Base-by-base conservation (phyloP, 1,140 invertebrate genomes). In the Acromyrmex heyeri region DNA sequence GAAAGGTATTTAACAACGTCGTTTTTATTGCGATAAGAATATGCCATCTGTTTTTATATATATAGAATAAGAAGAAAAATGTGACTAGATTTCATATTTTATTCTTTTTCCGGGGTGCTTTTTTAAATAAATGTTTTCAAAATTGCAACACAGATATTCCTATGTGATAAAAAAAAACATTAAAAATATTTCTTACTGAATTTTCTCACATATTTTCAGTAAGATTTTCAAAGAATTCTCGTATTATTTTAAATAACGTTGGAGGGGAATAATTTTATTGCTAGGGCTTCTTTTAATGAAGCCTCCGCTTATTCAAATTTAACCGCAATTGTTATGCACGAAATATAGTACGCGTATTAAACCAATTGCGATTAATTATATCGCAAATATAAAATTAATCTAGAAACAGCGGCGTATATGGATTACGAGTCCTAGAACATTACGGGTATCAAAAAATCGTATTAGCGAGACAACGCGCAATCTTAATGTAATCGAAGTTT, bases 381-480 rank as follows among this genome's bases (percentile, higher is more conserved):
- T 75, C 55, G 55, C 55, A 75, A 34, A 3, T 83, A n/a, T 73
- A 75, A 83, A 75, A 62, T 48, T 83, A 83, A 61, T 83, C n/a
- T 83, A 83, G 79, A 82, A 73, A 38, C 53, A 72, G 55, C 38
- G 79, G 21, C 21, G 24, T 72, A 61, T 10, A 48, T 83, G 79
- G 79, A 83, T 73, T 83, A 81, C 53, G 44, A 86, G 77, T 86
- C 85, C 85, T 86, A 86, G 85, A 81, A 81, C 38, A 81, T 81
- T 86, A 86, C 85, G 85, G 85, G 85, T 86, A 86, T 86, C 53
- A 86, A 86, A 86, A 70, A 81, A n/a, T 82, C 30, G 38, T 65
- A 16, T 85, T 76, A 75, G 75, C 59, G 48, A 59, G 61, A 55
- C 55, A 61, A 81, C 48, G 64, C 65, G 75, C 79, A 34, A 81